Conservation (phyloP, 1,140 invertebrate genomes). For the Elymnias hypermnestra region DNA sequence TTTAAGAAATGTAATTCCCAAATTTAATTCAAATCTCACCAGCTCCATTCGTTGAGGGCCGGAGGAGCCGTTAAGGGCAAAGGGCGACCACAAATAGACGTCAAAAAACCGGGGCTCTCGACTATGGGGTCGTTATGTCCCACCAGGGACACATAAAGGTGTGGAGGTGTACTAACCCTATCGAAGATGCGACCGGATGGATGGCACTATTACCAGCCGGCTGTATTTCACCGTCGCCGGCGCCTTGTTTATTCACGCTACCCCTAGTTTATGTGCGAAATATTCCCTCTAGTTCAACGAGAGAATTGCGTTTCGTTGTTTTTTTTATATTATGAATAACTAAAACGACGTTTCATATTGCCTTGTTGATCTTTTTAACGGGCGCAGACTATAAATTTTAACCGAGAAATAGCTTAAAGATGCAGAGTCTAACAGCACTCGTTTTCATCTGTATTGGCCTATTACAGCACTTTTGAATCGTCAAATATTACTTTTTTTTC, state of each 20-base stretch:
- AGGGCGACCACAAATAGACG: constrained; percentile 70
- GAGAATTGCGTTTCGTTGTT: constrained; percentile 22
- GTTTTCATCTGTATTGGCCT: too few relatives aligned
- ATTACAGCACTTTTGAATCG: too few relatives aligned
- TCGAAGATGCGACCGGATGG: constrained; percentile 69
- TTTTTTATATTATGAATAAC: constrained; percentile 6
- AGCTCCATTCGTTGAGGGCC: constrained; percentile 23
- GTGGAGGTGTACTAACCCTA: constrained; percentile 69
- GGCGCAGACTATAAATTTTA: neutral
- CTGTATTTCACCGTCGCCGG: constrained; percentile 44
- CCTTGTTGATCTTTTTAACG: too few relatives aligned
- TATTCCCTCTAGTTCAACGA: constrained; percentile 18
- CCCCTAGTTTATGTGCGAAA: constrained; percentile 60
- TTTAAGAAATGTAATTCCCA: constrained; percentile 27
- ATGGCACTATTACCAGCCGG: constrained; percentile 63
- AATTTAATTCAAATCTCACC: constrained; percentile 41
- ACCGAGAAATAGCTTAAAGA: too few relatives aligned
- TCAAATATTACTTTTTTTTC: too few relatives aligned
- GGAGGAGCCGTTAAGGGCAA: constrained; percentile 54
- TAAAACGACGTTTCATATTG: neutral
- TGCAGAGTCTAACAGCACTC: too few relatives aligned
- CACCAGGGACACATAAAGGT: constrained; percentile 72
- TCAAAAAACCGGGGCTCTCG: constrained; percentile 65
- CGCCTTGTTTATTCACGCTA: constrained; percentile 65
- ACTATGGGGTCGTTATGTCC: constrained; percentile 56